These are phyloP conservation scores for Cyclopterus lumpus DNA, from an alignment of 2,797 vertebrate species.

Conservation along the genomic window DNA sequence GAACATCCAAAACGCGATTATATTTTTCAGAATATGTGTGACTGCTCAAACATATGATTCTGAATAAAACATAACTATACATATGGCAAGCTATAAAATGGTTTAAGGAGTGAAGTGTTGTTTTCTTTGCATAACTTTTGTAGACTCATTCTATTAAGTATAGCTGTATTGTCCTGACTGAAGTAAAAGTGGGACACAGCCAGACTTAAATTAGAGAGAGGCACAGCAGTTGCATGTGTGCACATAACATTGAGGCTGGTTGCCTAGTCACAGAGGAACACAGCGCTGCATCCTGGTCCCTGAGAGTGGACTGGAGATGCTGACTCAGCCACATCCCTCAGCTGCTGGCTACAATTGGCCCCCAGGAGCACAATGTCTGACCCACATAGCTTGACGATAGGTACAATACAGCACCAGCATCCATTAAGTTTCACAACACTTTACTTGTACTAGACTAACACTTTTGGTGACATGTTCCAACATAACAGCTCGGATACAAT, in stretches of 20 bases:
- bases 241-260: constrained; percentile 76
- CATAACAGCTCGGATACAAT: constrained; percentile 1
- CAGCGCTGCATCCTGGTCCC: constrained; percentile 75
- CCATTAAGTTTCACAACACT: constrained; percentile 66
- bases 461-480: constrained; percentile 34
- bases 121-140: constrained; percentile 55
- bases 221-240: constrained; percentile 71
- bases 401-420: constrained; percentile 49
- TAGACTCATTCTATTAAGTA: constrained; percentile 46
- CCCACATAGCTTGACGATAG: constrained; percentile 75
- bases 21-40: neutral
- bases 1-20: neutral
- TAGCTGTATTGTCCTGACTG: constrained; percentile 65
- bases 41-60: neutral
- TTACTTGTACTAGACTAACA: constrained; percentile 54
- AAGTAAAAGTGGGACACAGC: constrained; percentile 77
- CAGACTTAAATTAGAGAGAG: constrained; percentile 77
- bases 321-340: constrained; percentile 81
- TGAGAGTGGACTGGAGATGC: constrained; percentile 74
- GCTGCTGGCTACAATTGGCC: constrained; percentile 78
- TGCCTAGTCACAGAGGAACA: constrained; percentile 83
- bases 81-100: constrained; percentile 1
- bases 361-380: constrained; percentile 79
- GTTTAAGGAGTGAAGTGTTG: constrained; percentile 26
- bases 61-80: neutral